These are phyloP conservation scores for Lagorchestes hirsutus DNA, from an alignment of 2,797 vertebrate genomes.

Conservation along the genomic window DNA sequence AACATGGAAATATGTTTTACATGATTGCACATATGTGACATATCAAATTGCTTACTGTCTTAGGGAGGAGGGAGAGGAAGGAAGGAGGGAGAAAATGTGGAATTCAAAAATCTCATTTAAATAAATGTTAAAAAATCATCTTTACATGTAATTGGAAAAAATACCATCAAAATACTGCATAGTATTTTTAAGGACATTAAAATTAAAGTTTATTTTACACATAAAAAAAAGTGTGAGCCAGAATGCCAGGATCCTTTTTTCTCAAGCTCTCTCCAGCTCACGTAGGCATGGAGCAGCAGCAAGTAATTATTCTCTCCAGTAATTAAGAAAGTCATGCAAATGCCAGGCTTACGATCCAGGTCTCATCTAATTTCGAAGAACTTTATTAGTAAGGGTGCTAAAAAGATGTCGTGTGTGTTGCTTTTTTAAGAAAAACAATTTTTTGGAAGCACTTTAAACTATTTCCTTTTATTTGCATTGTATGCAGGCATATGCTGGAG, in stretches of 20 bases:
- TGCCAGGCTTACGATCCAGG: background rate
- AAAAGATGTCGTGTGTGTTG: background rate
- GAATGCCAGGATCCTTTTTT: background rate
- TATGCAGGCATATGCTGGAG: background rate
- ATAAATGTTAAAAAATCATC: background rate
- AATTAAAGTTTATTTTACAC: background rate
- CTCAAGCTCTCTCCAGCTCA: background rate
- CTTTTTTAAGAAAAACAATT: background rate
- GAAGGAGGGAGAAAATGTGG: no score
- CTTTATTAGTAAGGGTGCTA: background rate
- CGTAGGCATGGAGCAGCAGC: background rate
- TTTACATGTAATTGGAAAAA: background rate
- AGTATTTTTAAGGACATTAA: background rate
- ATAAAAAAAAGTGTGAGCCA: background rate
- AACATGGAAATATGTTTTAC: background rate
- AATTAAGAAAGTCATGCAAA: slow-evolving; percentile 2
- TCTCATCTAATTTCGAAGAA: background rate
- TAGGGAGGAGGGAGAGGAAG: background rate
- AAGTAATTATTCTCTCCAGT: background rate
- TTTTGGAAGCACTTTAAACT: background rate
- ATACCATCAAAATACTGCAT: background rate
- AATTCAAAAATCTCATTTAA: no score
- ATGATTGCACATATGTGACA: background rate
- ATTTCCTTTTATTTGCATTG: background rate
- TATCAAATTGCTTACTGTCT: background rate